phyloP scores from a whole-genome alignment of 1,140 invertebrate genomes.

The Ylistrum balloti region DNA sequence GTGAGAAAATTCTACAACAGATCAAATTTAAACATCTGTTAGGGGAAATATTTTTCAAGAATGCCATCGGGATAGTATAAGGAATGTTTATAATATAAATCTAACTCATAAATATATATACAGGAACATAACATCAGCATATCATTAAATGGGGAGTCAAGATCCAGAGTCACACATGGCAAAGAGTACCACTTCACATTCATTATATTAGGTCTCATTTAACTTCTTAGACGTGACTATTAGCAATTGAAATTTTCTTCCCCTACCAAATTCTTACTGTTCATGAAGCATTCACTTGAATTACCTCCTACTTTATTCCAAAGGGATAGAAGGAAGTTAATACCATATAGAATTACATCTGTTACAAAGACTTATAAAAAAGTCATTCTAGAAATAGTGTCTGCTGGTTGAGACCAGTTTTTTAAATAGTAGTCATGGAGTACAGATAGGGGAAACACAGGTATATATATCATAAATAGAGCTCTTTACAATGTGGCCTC shows the following conservation, averaged over 20 bases:
- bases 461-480: too few relatives aligned
- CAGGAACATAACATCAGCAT: neutral
- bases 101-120: constrained; percentile 14
- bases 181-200: neutral
- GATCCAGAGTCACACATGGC: neutral
- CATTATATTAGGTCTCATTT: neutral
- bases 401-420: neutral
- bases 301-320: neutral
- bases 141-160: neutral
- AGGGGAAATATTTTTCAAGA: neutral
- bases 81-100: neutral
- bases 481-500: too few relatives aligned
- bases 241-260: constrained; percentile 5
- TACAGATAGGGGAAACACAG: too few relatives aligned
- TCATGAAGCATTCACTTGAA: neutral
- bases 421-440: neutral
- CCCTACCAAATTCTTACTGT: neutral
- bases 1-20: constrained; percentile 14
- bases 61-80: neutral
- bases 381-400: constrained; percentile 8
- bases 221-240: neutral
- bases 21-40: neutral
- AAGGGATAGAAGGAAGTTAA: neutral
- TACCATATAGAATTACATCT: neutral
- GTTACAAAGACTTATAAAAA: neutral